Evolutionary conservation across 2,113 vertebrate genomes (phyloP).

Genomic region (Prinia subflava): DNA sequence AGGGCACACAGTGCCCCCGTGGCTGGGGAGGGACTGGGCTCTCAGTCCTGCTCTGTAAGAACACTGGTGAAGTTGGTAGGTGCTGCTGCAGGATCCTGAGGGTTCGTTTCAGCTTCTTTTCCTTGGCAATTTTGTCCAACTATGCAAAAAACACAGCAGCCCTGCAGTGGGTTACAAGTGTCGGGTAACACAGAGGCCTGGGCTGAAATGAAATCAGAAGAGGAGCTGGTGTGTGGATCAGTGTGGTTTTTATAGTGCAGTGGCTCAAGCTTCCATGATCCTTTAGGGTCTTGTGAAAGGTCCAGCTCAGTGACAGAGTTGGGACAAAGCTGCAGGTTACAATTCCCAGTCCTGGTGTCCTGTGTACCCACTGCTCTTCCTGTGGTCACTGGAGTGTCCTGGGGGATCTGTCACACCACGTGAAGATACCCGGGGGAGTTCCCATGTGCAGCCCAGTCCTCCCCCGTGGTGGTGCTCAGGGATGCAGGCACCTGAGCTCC

Average conservation of each 20-base stretch:
- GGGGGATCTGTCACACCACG: background rate
- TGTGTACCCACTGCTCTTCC: background rate
- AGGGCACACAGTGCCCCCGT: fast-evolving
- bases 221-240: background rate
- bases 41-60: background rate
- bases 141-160: background rate
- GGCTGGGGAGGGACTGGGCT: background rate
- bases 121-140: background rate
- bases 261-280: background rate
- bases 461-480: background rate
- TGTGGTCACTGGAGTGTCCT: background rate
- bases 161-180: background rate
- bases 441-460: background rate
- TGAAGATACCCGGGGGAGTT: background rate
- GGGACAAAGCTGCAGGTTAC: background rate
- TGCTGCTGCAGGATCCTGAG: background rate
- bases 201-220: background rate
- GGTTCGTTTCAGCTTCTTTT: background rate
- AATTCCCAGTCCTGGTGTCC: background rate
- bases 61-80: fast-evolving
- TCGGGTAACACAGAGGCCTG: fast-evolving
- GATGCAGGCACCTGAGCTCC: background rate
- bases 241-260: fast-evolving
- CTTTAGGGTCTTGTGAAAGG: background rate
- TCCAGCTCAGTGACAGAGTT: background rate